Base-by-base conservation (phyloP, 2,113 vertebrate genomes). In the Grantiella picta region DNA sequence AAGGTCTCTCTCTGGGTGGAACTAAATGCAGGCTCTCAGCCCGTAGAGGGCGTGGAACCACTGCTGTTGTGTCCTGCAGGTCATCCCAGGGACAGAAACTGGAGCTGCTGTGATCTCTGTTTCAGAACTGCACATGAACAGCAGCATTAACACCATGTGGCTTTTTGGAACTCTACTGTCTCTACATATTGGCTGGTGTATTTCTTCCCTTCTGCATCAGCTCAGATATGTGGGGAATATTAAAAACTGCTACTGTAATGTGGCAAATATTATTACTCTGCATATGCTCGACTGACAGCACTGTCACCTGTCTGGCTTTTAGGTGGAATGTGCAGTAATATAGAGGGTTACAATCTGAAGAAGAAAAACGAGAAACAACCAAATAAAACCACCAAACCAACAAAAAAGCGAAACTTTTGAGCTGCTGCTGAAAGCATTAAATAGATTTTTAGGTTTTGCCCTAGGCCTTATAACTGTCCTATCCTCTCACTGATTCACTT, bases 11-110 rank as follows among this genome's bases (percentile, higher is more conserved):
- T 82, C 14, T 56, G 49, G 11, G 17, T 2, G 1, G 45, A 31
- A 7, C 49, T 57, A 36, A 59, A n/a, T 63, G 81, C 61, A 54
- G 36, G 50, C 11, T 44, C 20, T 22, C 25, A 14, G 45, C 69
- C 93, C 27, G 56, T 1, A 94, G 96, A 95, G 92, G 95, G 90
- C 54, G 19, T 4, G 23, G 56, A 66, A 20, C 42, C 0, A 7
- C 52, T 15, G 40, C 45, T n/a, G 21, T 21, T 0, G 2, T 53
- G 45, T 38, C 47, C 84, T 33, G 47, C 0, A 2, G n/a, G 12
- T 54, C 54, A 49, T 19, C 25, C 21, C 0, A 0, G n/a, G 60
- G 20, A 17, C 12, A n/a, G 44, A 36, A 70, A 10, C 9, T 2
- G 10, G 5, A 50, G 54, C 57, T 88, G 49, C 57, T 7, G 0